These are phyloP conservation scores for Bicyclus anynana DNA, from an alignment of 1,140 invertebrate genomes.

Conservation along the genomic window DNA sequence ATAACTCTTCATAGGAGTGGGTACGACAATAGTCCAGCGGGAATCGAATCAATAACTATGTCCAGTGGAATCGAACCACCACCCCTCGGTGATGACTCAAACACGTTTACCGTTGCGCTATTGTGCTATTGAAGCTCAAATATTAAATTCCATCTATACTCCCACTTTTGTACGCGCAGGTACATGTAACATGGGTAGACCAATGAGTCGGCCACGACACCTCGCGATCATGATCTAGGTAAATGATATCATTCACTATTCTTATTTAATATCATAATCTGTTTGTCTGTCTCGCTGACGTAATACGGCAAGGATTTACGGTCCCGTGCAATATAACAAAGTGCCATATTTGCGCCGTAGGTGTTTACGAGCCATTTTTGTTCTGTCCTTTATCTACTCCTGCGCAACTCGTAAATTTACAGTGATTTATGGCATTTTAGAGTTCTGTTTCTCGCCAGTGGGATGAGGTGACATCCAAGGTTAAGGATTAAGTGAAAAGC, in stretches of 20 bases:
- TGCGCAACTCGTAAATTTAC: conserved; percentile 21
- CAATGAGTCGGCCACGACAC: too few species aligned
- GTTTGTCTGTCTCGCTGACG: conserved; percentile 11
- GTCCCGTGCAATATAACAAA: conserved; percentile 11
- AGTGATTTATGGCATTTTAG: conserved; percentile 11
- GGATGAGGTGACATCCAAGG: not conserved
- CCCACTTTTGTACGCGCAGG: too few species aligned
- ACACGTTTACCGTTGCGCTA: too few species aligned
- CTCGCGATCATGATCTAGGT: not conserved
- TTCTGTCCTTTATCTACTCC: conserved; percentile 17
- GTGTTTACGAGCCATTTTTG: conserved; percentile 12
- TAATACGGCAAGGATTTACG: conserved; percentile 8
- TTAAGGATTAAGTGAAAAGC: not conserved
- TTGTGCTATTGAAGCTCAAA: too few species aligned
- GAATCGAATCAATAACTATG: too few species aligned
- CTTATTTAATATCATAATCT: conserved; percentile 12
- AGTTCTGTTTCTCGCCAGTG: not conserved
- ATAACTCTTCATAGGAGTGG: too few species aligned
- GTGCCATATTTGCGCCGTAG: conserved; percentile 9
- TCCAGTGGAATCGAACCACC: too few species aligned
- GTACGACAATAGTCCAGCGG: too few species aligned
- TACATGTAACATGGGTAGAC: too few species aligned
- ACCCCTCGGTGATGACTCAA: too few species aligned
- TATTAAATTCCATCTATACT: too few species aligned
- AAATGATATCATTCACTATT: conserved; percentile 6